Percentiles rank a stretch among this genome's conserved stretches.
These are phyloP conservation scores for Microdon myrmicae DNA, from an alignment of 2,888 invertebrate genomes.

Conservation along the genomic window DNA sequence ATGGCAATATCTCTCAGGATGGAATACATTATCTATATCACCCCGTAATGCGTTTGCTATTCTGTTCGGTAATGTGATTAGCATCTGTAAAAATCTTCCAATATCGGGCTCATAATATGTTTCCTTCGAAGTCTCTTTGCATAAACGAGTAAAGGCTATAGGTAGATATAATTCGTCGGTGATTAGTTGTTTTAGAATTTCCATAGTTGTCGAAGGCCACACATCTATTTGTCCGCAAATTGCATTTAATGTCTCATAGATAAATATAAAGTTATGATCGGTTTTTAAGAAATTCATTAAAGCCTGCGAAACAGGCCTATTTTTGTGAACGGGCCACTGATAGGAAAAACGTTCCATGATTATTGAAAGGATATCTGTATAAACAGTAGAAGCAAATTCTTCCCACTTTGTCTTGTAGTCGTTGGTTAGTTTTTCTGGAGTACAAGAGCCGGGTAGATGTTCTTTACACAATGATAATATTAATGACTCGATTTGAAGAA, in stretches of 20 bases:
- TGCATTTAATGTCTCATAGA: conserved; percentile 56
- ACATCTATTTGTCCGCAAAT: conserved; percentile 53
- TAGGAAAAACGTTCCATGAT: conserved; percentile 69
- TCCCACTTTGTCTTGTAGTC: conserved; percentile 58
- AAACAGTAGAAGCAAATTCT: conserved; percentile 67
- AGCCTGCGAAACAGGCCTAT: conserved; percentile 20
- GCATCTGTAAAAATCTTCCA: conserved; percentile 70
- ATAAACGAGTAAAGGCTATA: conserved; percentile 57
- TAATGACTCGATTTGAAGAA: conserved; percentile 58
- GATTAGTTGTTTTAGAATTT: conserved; percentile 55
- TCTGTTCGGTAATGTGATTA: conserved; percentile 76
- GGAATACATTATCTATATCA: conserved; percentile 71
- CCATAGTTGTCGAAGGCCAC: conserved; percentile 46
- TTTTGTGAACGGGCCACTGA: conserved; percentile 69
- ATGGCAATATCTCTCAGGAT: conserved; percentile 70
- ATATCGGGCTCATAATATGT: conserved; percentile 55
- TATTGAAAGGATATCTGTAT: conserved; percentile 69
- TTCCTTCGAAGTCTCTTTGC: conserved; percentile 55
- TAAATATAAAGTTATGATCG: conserved; percentile 60
- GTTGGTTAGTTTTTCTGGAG: conserved; percentile 73
- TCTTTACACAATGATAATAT: conserved; percentile 59
- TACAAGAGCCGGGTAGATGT: conserved; percentile 68
- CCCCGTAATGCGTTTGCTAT: conserved; percentile 75
- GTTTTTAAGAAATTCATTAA: conserved; percentile 59
- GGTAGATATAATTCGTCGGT: conserved; percentile 58